A percentile compares a stretch with the other conserved stretches of the same genome.
Conservation (phyloP, 2,797 vertebrate species). For the Hypotaenidia okinawae region DNA sequence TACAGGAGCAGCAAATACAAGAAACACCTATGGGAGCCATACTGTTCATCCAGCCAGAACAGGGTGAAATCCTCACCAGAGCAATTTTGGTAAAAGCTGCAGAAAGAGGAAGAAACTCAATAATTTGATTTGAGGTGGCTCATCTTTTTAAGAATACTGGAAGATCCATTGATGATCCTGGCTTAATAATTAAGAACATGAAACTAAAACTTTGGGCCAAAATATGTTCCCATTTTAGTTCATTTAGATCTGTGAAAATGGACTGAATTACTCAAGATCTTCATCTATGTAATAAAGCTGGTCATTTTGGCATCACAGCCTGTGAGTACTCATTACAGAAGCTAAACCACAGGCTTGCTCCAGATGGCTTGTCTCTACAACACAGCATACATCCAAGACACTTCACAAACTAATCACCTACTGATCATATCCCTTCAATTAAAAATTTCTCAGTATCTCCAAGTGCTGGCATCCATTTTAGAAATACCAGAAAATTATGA, state of each 20-base stretch:
- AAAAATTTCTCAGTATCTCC: conserved; percentile 59
- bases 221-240: conserved; percentile 33
- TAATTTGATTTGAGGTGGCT: neutral
- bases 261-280: conserved; percentile 41
- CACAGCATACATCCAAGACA: conserved; percentile 17
- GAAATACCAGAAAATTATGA: conserved; percentile 36
- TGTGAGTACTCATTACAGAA: conserved; percentile 6
- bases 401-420: conserved; percentile 52
- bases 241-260: conserved; percentile 6
- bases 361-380: conserved; percentile 55
- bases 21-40: neutral
- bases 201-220: conserved; percentile 32
- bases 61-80: neutral
- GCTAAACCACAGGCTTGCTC: conserved; percentile 19
- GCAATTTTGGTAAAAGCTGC: neutral
- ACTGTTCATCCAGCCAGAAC: neutral
- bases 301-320: conserved; percentile 25
- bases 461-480: conserved; percentile 22
- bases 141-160: neutral
- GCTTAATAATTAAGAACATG: conserved; percentile 1
- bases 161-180: neutral
- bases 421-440: conserved; percentile 46
- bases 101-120: neutral
- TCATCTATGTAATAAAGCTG: conserved; percentile 13
- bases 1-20: neutral